Evolutionary conservation across 1,140 invertebrate genomes (phyloP), one percentile per base, ranked within the genome.

Genomic region (Cotesia glomerata): DNA sequence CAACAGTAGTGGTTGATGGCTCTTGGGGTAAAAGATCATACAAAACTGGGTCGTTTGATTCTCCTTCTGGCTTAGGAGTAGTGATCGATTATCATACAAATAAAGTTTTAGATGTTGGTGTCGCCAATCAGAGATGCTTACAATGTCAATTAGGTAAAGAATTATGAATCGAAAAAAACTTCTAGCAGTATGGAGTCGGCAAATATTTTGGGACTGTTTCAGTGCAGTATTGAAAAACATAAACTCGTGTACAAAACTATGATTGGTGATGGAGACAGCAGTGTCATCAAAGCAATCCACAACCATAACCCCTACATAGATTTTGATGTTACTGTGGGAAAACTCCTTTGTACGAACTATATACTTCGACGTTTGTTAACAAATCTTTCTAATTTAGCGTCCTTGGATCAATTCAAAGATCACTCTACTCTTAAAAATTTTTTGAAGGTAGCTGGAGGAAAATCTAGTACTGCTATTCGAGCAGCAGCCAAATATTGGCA

Each of bases 191-290:
- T 87, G 86, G 84, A 88, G 76, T 39, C 74, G 11, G 78, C 85
- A 62, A 80, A 82, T 11, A 80, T 88, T 39, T 62, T 81, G 1
- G 81, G 87, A 74, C 83, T 82, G 14, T 88, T 88, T 77, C 69
- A 76, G 49, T 8, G 58, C 8, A 84, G 82, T 66, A 61, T 85
- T 8, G 67, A 79, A 58, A 80, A 78, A 73, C 75, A 88, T 78
- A 76, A 80, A 1, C 3, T 88, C 3, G 82, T 84, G 32, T 87
- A 87, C 71, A 75, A 70, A 54, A 68, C 61, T 13, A 34, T 88
- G 0, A 82, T 88, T 73, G 83, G 75, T 4, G 87, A 88, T 78
- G 85, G 86, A 8, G 88, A 88, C 71, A 83, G 81, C 11, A 85
- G 75, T 52, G 82, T 85, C 2, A 84, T 80, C 66, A 71, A 75